Conservation (phyloP, 2,797 vertebrate species). For the Novumbra hubbsi region DNA sequence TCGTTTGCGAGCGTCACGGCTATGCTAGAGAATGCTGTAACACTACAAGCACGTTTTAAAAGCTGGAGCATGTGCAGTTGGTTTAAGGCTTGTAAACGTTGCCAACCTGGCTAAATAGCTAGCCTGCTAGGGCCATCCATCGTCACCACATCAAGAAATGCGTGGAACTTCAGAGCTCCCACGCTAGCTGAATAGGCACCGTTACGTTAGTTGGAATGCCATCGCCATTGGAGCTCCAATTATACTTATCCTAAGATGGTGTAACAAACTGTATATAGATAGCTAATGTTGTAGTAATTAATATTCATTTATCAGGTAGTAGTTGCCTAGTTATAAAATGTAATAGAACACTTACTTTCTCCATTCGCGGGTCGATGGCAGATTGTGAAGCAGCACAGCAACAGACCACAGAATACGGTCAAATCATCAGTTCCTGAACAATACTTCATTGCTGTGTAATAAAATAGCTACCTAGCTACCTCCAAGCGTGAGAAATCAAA, state of each 20-base stretch:
- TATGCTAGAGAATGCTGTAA: too few species aligned
- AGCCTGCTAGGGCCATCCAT: neutral
- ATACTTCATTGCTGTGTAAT: slow-evolving; percentile 84
- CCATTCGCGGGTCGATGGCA: slow-evolving; percentile 84
- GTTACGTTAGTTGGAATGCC: neutral
- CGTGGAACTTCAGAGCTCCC: neutral
- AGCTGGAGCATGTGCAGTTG: neutral
- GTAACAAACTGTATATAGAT: neutral
- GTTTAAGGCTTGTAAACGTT: neutral
- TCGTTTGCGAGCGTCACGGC: too few species aligned
- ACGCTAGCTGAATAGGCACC: neutral
- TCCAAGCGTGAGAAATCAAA: slow-evolving; percentile 42
- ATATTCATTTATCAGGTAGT: neutral
- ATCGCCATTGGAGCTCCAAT: neutral
- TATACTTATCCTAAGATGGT: neutral
- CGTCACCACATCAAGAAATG: neutral
- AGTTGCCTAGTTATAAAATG: neutral
- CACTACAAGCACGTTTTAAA: neutral
- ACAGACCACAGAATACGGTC: slow-evolving; percentile 90
- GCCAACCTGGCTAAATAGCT: neutral
- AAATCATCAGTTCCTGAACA: slow-evolving; percentile 80
- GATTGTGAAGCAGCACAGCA: slow-evolving; percentile 80
- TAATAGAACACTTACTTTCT: slow-evolving; percentile 80
- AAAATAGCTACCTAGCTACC: slow-evolving; percentile 36
- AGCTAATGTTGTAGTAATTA: too few species aligned